These are phyloP conservation scores for Alcedo quadribrachys DNA, from an alignment of 2,797 vertebrate species.

Conservation along the genomic window DNA sequence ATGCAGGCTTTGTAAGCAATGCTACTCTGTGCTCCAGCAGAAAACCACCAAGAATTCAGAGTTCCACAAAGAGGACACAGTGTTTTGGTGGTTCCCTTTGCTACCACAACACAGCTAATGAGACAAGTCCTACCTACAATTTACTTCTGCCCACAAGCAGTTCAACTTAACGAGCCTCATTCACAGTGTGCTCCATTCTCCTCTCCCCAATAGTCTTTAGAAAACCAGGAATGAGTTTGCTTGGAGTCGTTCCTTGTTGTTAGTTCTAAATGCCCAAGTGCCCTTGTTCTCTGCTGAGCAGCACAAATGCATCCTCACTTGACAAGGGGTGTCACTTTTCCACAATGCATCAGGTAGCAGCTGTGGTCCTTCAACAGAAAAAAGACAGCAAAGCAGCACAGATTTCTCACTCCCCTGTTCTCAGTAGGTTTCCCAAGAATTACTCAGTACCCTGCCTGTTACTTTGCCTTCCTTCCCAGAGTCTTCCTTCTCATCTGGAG, in stretches of 20 bases:
- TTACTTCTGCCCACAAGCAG: not conserved
- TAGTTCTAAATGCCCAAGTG: not conserved
- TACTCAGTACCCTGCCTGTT: not conserved
- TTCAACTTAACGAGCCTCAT: not conserved
- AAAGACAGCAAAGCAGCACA: not conserved
- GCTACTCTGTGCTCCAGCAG: not conserved
- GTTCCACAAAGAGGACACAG: not conserved
- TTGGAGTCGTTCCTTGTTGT: not conserved
- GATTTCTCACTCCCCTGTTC: not conserved
- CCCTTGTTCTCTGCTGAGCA: not conserved
- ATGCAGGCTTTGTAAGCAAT: not conserved
- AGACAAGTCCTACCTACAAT: not conserved
- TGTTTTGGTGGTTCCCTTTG: not conserved
- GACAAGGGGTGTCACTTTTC: too few relatives aligned
- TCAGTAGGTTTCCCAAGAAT: not conserved
- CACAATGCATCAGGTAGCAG: not conserved
- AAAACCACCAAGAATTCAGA: not conserved
- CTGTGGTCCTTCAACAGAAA: not conserved
- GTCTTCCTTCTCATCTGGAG: not conserved
- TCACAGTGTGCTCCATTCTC: not conserved
- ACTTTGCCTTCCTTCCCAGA: rapidly evolving
- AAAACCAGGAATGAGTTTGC: not conserved
- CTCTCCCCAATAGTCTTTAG: not conserved
- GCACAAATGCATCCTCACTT: not conserved
- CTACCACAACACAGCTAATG: not conserved